phyloP scores from a whole-genome alignment of 2,797 vertebrate species.

The Atherinosoma microstoma region DNA sequence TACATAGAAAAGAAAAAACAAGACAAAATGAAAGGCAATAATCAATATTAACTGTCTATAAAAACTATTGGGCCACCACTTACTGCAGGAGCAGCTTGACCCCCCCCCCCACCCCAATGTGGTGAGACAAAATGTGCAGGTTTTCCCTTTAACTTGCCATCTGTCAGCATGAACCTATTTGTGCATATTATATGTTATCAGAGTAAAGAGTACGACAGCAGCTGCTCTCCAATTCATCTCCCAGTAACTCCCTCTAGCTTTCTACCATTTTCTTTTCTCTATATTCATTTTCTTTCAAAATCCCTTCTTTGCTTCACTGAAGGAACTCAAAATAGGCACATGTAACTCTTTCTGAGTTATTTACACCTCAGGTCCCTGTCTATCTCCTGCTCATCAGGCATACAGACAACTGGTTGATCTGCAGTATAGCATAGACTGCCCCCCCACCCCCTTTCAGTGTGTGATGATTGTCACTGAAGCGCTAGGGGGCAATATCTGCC shows the following conservation, averaged over 20 bases:
- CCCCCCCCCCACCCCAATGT: not conserved
- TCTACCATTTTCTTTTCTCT: conserved; percentile 12
- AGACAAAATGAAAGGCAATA: not conserved
- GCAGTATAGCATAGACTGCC: conserved; percentile 34
- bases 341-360: conserved; percentile 47
- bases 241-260: conserved; percentile 1
- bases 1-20: conserved; percentile 15
- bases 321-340: conserved; percentile 10
- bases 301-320: conserved; percentile 14
- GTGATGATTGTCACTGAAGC: conserved; percentile 62
- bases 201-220: conserved; percentile 19
- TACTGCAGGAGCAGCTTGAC: not conserved
- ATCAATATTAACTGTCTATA: not conserved
- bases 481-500: conserved; percentile 81
- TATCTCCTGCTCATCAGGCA: conserved; percentile 45
- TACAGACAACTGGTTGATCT: conserved; percentile 54
- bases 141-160: not conserved
- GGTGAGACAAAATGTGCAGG: not conserved
- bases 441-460: conserved; percentile 20
- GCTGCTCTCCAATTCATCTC: conserved; percentile 11
- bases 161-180: not conserved
- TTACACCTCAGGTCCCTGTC: conserved; percentile 41
- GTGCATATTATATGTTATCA: not conserved
- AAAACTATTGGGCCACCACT: not conserved
- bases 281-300: conserved; percentile 3